Percentiles rank a stretch among this genome's conserved stretches.
These are phyloP conservation scores for Piezodorus guildinii DNA, from an alignment of 1,140 invertebrate species.

Conservation along the genomic window DNA sequence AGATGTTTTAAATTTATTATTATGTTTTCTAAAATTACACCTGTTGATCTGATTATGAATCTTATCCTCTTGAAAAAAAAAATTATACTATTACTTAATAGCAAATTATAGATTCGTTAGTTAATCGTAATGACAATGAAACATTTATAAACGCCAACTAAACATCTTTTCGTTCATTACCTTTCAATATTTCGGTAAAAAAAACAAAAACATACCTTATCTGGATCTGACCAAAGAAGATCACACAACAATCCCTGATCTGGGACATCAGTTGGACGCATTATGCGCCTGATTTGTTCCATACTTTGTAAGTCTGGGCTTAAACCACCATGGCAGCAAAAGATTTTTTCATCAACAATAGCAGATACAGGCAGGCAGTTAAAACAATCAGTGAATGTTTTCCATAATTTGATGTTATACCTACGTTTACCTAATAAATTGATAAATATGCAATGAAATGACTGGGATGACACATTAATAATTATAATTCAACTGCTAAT, in stretches of 20 bases:
- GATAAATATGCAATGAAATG: not conserved
- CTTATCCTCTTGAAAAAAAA: no score
- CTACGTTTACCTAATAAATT: constrained; percentile 69
- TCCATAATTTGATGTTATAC: constrained; percentile 97
- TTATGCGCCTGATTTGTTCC: constrained; percentile 55
- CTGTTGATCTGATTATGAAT: no score
- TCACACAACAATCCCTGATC: constrained; percentile 59
- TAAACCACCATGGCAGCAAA: constrained; percentile 50
- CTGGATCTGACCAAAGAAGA: constrained; percentile 73
- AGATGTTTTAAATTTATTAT: no score
- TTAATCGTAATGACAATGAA: no score
- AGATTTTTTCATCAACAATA: constrained; percentile 47
- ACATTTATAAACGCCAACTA: no score
- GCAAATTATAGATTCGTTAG: no score
- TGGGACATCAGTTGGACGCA: constrained; percentile 55
- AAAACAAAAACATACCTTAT: constrained; percentile 42
- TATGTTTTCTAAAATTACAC: no score
- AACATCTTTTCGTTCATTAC: no score
- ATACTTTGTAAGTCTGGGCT: constrained; percentile 47
- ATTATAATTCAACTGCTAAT: constrained; percentile 43
- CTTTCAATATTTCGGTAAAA: no score
- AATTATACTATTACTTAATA: no score
- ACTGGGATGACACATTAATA: constrained; percentile 43
- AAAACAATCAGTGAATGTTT: constrained; percentile 97
- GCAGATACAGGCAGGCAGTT: constrained; percentile 83